Base-by-base conservation (phyloP, 2,113 vertebrate species). In the Himantopus leucocephalus region DNA sequence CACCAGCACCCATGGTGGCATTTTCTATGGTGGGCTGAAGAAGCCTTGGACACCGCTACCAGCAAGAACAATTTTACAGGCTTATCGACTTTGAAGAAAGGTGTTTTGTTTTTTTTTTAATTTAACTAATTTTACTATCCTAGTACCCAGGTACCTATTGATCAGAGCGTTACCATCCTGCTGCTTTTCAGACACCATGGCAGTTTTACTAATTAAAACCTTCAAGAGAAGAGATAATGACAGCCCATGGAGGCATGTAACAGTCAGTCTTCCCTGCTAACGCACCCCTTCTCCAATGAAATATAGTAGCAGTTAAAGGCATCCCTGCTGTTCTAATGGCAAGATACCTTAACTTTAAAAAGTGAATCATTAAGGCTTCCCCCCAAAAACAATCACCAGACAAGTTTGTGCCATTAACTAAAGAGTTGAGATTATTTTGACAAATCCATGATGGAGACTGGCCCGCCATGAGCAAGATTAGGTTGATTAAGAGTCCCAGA, bases 171-270 rank as follows among this genome's bases (percentile, higher is more conserved):
- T 56, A 48, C 11, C 4, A 2, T 68, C 74, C 64, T 84, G 22
- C 32, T 81, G 47, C 52, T 94, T 92, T 72, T 81, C 50, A 83
- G 39, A 63, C 12, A 81, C 12, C 30, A 39, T 8, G 14, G 67
- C 45, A 66, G 45, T 52, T 64, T 45, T 37, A 78, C 29, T 76
- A 74, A 91, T 78, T 94, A 86, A 92, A 92, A 34, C 26, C 21
- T 85, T 32, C n/a, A 73, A 81, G 71, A 22, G 32, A 94, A 86
- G 55, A 50, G 37, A 83, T 85, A 87, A 85, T 63, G 72, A 91
- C 64, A 95, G 62, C 37, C 41, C 55, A 50, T 7, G 8, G 21
- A 92, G 14, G 41, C 67, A 83, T 6, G 41, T 37, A 77, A 70
- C 35, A 66, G 70, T 83, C 95, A 53, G 34, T 68, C 62, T 71